Base-by-base conservation (phyloP, 1,140 invertebrate species). In the Penaeus japonicus region DNA sequence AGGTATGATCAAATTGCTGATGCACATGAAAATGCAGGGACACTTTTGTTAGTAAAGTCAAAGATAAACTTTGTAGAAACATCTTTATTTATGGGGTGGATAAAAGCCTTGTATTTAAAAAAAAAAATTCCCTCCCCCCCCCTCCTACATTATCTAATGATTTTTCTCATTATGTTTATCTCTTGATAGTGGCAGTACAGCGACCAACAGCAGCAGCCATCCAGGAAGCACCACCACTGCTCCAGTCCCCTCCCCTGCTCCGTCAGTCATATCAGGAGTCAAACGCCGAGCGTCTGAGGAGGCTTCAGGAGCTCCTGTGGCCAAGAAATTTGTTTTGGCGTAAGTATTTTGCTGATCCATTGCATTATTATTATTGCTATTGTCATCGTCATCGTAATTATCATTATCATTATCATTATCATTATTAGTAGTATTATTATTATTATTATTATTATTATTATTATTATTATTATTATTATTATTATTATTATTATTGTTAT, bases 261-360 rank as follows among this genome's bases (percentile, higher is more conserved):
- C 53, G 27, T 87, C 87, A 22, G 78, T 62, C 30, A 92, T 93
- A 91, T 93, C 92, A 91, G 91, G 89, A 24, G 90, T 93, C 94
- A 96, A 97, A 92, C 93, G 96, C 80, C 93, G 96, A 89, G 96
- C 96, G 27, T 97, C 92, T 92, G 95, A 97, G 89, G 93, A 93
- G 75, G 92, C 94, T 90, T 47, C 82, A 22, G 93, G 94, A 30
- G 94, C 94, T 88, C 94, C 96, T n/a, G 93, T 94, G 10, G 92
- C 94, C 35, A 97, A 97, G 92, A 97, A 97, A 92, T 96, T 97
- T 93, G 94, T 97, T 57, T 65, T 92, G 20, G 89, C 91, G 90
- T 89, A 75, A 89, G 89, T 90, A n/a, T n/a, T n/a, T n/a, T n/a
- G 32, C 54, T 54, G n/a, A 82, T 12, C 55, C 55, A 53, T 22